Percentiles rank a stretch among this genome's conserved stretches.
These are phyloP conservation scores for Caenorhabditis becei DNA, from an alignment of 2,888 invertebrate genomes.

Conservation along the genomic window DNA sequence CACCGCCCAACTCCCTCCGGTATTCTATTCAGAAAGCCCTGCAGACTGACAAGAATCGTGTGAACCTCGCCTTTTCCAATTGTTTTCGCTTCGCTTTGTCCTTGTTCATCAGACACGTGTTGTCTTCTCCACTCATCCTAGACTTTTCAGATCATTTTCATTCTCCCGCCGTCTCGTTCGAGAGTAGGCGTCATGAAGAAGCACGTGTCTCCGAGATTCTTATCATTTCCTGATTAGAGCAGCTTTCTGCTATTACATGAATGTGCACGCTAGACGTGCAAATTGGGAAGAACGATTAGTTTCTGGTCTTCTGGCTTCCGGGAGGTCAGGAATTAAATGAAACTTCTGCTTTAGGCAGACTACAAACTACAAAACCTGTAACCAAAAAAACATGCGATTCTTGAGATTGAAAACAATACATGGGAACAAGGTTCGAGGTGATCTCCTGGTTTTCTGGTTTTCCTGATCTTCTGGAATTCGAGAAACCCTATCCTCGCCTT, in stretches of 20 bases:
- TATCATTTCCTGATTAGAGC: slow-evolving; percentile 14
- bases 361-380: too few relatives aligned
- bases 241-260: not conserved
- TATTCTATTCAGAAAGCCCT: slow-evolving; percentile 13
- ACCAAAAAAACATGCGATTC: too few relatives aligned
- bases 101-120: not conserved
- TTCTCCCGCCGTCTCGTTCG: too few relatives aligned
- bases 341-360: too few relatives aligned
- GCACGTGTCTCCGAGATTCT: slow-evolving; percentile 5
- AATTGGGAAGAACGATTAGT: not conserved
- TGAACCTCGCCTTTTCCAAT: not conserved
- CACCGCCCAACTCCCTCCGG: not conserved
- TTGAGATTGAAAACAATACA: too few relatives aligned
- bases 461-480: not conserved
- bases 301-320: not conserved
- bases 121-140: not conserved
- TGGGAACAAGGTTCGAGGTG: too few relatives aligned
- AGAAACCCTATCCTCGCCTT: too few relatives aligned
- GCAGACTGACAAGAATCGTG: slow-evolving; percentile 19
- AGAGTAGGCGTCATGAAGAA: not conserved
- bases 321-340: not conserved
- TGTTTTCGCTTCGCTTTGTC: slow-evolving; percentile 3
- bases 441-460: too few relatives aligned
- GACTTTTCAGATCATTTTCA: not conserved
- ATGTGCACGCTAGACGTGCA: slow-evolving; percentile 6